These are phyloP conservation scores for Chaetogeoica ovagalla DNA, from an alignment of 2,888 invertebrate genomes.

Conservation along the genomic window DNA sequence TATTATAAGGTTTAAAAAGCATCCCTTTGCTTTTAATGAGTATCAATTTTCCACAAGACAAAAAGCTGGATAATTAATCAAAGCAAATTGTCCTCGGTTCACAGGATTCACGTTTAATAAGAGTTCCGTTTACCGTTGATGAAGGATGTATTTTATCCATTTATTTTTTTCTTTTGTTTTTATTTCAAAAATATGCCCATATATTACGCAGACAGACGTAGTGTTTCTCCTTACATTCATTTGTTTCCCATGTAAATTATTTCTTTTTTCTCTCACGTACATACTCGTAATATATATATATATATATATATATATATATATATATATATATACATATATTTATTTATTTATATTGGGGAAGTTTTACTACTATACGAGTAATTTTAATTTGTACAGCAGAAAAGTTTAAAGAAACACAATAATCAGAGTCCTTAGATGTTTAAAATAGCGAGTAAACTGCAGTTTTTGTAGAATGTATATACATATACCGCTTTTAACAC, in stretches of 20 bases:
- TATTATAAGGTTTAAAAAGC: slow-evolving; percentile 3
- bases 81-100: slow-evolving; percentile 22
- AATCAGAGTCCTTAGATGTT: background rate
- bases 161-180: slow-evolving; percentile 31
- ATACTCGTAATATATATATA: too few species aligned
- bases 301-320: too few species aligned
- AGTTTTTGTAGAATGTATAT: too few species aligned
- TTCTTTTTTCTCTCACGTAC: background rate
- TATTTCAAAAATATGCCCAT: background rate
- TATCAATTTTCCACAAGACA: slow-evolving; percentile 37
- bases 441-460: background rate
- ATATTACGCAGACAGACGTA: background rate
- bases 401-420: background rate
- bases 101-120: slow-evolving; percentile 26
- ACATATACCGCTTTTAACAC: too few species aligned
- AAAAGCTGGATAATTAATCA: slow-evolving; percentile 45
- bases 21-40: slow-evolving; percentile 17
- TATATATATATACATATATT: background rate
- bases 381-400: background rate
- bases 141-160: slow-evolving; percentile 17
- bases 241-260: background rate
- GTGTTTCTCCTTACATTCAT: background rate
- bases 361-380: background rate
- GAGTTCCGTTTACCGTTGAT: slow-evolving; percentile 24
- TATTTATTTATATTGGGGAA: background rate